Conservation (phyloP, 2,797 vertebrate species). For the Nyctalus aviator region DNA sequence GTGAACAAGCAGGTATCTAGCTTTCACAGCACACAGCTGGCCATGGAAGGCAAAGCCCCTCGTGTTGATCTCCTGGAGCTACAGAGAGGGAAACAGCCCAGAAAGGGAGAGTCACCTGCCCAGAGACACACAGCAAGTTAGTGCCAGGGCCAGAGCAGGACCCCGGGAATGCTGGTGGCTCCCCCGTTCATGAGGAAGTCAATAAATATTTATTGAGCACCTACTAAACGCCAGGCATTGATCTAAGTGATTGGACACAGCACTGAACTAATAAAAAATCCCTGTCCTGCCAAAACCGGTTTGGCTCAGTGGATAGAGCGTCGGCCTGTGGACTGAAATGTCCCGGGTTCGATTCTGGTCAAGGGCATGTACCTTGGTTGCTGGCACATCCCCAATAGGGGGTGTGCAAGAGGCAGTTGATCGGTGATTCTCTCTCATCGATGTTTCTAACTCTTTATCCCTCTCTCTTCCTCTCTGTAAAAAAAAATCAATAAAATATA, state of each 20-base stretch:
- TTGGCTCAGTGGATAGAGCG: no score
- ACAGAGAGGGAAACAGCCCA: slow-evolving; percentile 26
- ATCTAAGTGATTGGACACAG: not conserved
- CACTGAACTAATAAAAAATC: not conserved
- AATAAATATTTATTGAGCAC: not conserved
- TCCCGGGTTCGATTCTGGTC: no score
- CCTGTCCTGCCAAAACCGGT: no score
- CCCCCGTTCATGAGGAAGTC: not conserved
- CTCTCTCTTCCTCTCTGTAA: no score
- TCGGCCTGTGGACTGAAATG: no score
- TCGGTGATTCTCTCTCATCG: no score
- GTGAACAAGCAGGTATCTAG: slow-evolving; percentile 66
- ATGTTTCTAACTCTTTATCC: no score
- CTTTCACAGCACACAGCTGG: not conserved
- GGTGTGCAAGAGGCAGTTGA: no score
- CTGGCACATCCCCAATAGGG: no score
- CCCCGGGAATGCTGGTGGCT: not conserved
- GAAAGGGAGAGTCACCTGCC: slow-evolving; percentile 42
- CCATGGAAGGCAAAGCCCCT: not conserved
- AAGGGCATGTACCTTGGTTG: no score
- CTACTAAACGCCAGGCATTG: not conserved
- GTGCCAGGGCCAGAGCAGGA: not conserved
- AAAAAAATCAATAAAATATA: no score
- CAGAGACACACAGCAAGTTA: slow-evolving; percentile 59
- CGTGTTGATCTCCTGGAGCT: not conserved